A percentile compares a stretch with the other conserved stretches of the same genome.
These are phyloP conservation scores for Eilema depressum DNA, from an alignment of 2,888 invertebrate genomes.

Conservation along the genomic window DNA sequence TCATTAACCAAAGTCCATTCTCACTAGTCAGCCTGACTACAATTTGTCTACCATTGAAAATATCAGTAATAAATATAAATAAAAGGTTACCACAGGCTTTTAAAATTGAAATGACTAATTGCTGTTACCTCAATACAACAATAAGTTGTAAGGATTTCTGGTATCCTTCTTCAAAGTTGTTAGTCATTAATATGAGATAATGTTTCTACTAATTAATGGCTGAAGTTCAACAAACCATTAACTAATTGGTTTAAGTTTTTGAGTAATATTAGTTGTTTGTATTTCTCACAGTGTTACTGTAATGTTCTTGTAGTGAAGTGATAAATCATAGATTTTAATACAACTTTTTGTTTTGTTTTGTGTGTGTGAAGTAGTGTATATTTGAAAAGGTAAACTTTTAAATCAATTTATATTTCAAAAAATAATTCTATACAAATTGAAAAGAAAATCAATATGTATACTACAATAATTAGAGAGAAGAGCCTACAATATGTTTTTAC, in stretches of 20 bases:
- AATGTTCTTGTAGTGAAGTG: not conserved
- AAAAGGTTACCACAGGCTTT: not conserved
- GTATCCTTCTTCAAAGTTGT: constrained; percentile 31
- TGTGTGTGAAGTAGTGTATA: not conserved
- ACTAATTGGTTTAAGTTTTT: constrained; percentile 22
- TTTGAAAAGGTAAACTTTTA: not conserved
- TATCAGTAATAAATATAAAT: not conserved
- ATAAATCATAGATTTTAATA: not conserved
- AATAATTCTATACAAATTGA: too few relatives aligned
- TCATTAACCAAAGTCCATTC: not conserved
- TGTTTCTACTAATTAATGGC: constrained; percentile 56
- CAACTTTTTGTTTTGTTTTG: not conserved
- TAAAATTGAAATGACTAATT: not conserved
- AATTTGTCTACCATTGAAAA: not conserved
- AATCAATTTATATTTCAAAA: too few relatives aligned
- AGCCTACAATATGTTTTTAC: too few relatives aligned
- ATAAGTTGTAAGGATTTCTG: not conserved
- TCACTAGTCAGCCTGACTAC: not conserved
- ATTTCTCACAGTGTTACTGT: constrained; percentile 4
- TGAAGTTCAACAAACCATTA: constrained; percentile 46
- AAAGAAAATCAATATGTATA: too few relatives aligned
- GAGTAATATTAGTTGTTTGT: constrained; percentile 11
- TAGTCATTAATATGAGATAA: constrained; percentile 60
- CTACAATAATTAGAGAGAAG: too few relatives aligned
- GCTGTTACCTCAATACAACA: not conserved